Percentiles rank a stretch among this genome's conserved stretches.
Conservation (phyloP, 1,140 invertebrate species). For the Aleiodes sp. region DNA sequence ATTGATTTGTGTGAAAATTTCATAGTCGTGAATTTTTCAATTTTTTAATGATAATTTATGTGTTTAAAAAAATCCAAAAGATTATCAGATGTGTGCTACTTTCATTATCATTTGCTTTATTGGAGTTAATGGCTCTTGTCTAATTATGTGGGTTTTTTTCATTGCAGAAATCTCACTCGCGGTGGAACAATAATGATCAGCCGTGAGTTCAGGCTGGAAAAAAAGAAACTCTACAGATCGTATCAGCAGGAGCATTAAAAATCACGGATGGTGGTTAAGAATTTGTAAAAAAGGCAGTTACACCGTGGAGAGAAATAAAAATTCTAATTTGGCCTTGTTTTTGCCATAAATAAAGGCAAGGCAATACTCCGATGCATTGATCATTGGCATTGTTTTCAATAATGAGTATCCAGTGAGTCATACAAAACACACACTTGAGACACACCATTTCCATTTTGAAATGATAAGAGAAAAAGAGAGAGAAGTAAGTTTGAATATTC, state of each 20-base stretch:
- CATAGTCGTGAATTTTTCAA: too few species aligned
- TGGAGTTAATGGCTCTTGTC: too few species aligned
- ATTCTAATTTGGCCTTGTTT: conserved; percentile 4
- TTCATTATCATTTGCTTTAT: too few species aligned
- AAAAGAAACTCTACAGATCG: conserved; percentile 87
- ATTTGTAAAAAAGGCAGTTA: not conserved
- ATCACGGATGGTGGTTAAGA: not conserved
- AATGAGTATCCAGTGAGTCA: conserved; percentile 1
- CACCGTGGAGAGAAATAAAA: not conserved
- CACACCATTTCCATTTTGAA: conserved; percentile 8
- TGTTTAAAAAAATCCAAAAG: too few species aligned
- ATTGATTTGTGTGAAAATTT: too few species aligned
- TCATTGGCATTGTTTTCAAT: not conserved
- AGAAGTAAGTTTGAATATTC: conserved; percentile 3
- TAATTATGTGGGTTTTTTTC: conserved; percentile 40
- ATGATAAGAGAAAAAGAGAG: not conserved
- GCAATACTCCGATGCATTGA: not conserved
- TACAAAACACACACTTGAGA: not conserved
- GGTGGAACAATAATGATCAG: conserved; percentile 86
- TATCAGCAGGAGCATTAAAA: conserved; percentile 62
- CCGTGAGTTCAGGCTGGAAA: conserved; percentile 82
- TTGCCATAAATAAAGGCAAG: not conserved
- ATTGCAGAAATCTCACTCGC: conserved; percentile 79
- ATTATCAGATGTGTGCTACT: too few species aligned
- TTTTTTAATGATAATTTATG: too few species aligned